These are phyloP conservation scores for Coptodon rendalli DNA, from an alignment of 2,113 vertebrate genomes.

Conservation along the genomic window DNA sequence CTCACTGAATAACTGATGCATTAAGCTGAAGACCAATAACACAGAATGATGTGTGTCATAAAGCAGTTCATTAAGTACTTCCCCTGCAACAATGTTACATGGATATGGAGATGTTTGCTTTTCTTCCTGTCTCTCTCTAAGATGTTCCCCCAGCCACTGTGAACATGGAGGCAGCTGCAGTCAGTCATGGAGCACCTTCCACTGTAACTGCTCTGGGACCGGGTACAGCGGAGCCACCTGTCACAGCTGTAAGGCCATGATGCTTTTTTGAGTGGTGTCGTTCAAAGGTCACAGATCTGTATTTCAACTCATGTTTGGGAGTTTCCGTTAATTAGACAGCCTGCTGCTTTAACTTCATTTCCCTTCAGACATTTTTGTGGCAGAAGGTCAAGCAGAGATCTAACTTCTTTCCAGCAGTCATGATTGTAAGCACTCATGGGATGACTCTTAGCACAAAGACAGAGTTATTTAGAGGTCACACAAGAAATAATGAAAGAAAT, in stretches of 20 bases:
- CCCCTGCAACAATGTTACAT: fast-evolving
- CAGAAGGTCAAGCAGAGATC: background rate
- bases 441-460: background rate
- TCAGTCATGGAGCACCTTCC: conserved; percentile 88
- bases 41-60: fast-evolving
- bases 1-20: background rate
- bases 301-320: background rate
- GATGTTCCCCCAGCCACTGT: conserved; percentile 87
- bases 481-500: background rate
- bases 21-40: background rate
- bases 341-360: background rate
- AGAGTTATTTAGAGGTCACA: background rate
- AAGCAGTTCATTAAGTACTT: background rate
- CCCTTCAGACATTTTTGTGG: background rate
- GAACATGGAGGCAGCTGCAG: conserved; percentile 88
- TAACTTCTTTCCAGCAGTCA: background rate
- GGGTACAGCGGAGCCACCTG: conserved; percentile 89
- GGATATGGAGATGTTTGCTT: background rate
- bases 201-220: conserved; percentile 83
- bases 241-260: conserved; percentile 74
- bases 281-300: background rate
- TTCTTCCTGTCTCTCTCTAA: conserved; percentile 21
- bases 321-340: background rate
- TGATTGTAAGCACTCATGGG: background rate
- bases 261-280: background rate